Conservation (phyloP, 2,888 invertebrate species). For the Pseudococcus viburni region DNA sequence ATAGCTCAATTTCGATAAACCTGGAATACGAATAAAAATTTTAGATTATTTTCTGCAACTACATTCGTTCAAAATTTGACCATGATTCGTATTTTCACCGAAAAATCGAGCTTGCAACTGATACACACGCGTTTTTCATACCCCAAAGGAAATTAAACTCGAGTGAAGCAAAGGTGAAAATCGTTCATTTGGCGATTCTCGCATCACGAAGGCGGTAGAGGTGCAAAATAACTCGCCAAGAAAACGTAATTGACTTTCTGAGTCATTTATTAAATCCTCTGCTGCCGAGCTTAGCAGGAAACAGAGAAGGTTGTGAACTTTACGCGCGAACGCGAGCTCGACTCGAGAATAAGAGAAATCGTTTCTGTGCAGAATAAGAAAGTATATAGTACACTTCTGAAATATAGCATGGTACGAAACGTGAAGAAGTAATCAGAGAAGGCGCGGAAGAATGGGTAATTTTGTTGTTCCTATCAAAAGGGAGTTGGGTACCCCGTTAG, state of each 20-base stretch:
- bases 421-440: neutral
- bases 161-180: no score
- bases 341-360: slow-evolving; percentile 8
- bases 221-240: slow-evolving; percentile 49
- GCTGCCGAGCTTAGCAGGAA: neutral
- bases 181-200: no score
- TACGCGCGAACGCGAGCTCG: neutral
- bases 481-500: neutral
- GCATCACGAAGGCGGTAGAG: neutral
- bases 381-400: neutral
- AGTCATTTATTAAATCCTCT: slow-evolving; percentile 64
- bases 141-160: no score
- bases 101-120: no score
- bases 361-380: neutral
- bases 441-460: slow-evolving; percentile 49
- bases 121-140: no score
- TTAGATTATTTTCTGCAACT: no score
- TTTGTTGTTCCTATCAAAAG: slow-evolving; percentile 47
- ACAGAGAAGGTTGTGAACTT: slow-evolving; percentile 36
- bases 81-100: no score
- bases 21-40: no score
- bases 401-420: no score
- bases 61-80: no score
- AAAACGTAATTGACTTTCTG: slow-evolving; percentile 66
- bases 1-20: no score